phyloP scores from a whole-genome alignment of 2,888 invertebrate species.

The Alentia gelatinosa region DNA sequence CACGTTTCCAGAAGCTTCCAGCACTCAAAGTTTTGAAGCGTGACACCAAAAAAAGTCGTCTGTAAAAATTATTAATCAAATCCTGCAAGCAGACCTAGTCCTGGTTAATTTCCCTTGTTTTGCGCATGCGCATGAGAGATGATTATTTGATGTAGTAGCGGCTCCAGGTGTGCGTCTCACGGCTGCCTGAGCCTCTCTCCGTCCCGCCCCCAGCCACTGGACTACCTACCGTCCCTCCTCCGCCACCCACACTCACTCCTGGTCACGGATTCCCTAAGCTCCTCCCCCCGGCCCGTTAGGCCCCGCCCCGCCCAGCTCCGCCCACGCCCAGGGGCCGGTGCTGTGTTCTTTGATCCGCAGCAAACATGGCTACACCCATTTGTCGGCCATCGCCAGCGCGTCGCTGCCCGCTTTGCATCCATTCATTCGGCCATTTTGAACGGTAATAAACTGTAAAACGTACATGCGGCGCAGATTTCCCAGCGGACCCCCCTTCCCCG shows the following conservation, averaged over 20 bases:
- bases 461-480: not conserved
- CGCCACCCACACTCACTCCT: not conserved
- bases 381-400: not conserved
- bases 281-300: not conserved
- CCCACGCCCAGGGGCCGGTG: not conserved
- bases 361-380: not conserved
- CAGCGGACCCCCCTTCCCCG: not conserved
- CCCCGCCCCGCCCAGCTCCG: not conserved
- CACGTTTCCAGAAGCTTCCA: not conserved
- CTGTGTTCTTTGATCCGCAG: not conserved
- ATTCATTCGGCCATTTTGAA: slow-evolving; percentile 8
- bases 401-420: not conserved
- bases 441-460: slow-evolving; percentile 26
- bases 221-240: not conserved
- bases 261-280: not conserved
- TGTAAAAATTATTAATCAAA: not conserved
- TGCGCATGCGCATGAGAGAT: not conserved
- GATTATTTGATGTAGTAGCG: not conserved
- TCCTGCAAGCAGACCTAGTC: not conserved
- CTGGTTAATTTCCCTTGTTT: not conserved
- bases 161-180: not conserved
- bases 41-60: not conserved
- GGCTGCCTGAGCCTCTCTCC: not conserved
- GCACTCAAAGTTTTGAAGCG: not conserved
- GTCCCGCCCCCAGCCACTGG: not conserved